Evolutionary conservation across 2,797 vertebrate species (phyloP), one percentile per base, ranked within the genome.

Genomic region (Danio jaintianensis): DNA sequence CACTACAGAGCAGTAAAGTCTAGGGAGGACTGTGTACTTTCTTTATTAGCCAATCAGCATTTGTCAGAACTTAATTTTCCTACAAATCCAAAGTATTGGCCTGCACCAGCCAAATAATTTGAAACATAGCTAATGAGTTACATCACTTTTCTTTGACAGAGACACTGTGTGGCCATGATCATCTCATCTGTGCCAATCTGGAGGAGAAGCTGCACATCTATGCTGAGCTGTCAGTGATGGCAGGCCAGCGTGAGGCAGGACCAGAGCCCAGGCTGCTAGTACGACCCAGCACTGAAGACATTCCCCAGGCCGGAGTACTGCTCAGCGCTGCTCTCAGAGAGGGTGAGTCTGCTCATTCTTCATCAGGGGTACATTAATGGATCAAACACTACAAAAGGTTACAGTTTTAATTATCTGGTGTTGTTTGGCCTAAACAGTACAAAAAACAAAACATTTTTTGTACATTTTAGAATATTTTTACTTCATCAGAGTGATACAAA

Each of bases 121-220:
- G 3, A 43, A n/a, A n/a, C n/a, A n/a, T n/a, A n/a, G n/a, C n/a
- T n/a, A n/a, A n/a, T n/a, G n/a, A n/a, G n/a, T n/a, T n/a, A n/a
- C 22, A 38, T 12, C 9, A n/a, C 10, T 7, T 5, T 70, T 16
- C 62, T 87, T 64, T 87, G 52, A 45, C 86, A 99, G 98, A 97
- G 90, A 94, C 89, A 56, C 91, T 99, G 72, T 92, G 66, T 85
- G 92, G 89, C 85, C 95, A 95, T 63, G 97, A 99, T 89, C 96
- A 98, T 83, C 94, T 96, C 86, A 97, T 99, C 86, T 98, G 96
- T 85, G 93, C 84, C 1, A 93, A 83, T 74, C 93, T 99, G 92
- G 97, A 97, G 90, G 97, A 98, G 79, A 99, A 99, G 86, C 89
- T 99, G 74, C 92, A 84, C 73, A 94, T 97, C 83, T 96, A 95